Conservation (phyloP, 2,113 vertebrate species). For the Xenopus borealis region DNA sequence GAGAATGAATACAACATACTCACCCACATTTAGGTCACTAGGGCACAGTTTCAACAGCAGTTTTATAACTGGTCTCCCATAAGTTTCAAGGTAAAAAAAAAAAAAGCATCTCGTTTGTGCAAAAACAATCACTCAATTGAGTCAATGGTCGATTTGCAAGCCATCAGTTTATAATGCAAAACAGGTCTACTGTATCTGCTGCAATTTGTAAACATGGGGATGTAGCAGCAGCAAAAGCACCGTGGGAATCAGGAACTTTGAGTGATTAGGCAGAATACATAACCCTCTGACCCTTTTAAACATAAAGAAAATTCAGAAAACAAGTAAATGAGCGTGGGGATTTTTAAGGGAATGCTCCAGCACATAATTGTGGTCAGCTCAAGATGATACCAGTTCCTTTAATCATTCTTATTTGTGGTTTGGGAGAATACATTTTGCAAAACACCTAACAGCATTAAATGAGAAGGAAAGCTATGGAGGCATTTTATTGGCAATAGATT, state of each 20-base stretch:
- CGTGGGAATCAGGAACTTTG: slow-evolving; percentile 16
- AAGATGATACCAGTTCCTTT: no score
- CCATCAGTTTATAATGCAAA: slow-evolving; percentile 15
- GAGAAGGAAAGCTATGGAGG: no score
- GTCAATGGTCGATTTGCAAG: neutral
- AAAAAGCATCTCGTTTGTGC: neutral
- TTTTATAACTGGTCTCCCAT: slow-evolving; percentile 33
- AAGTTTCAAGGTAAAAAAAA: slow-evolving; percentile 26
- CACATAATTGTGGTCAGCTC: no score
- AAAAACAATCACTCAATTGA: no score
- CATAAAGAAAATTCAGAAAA: neutral
- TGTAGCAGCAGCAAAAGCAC: slow-evolving; percentile 1
- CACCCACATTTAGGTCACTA: slow-evolving; percentile 35
- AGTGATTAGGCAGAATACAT: neutral
- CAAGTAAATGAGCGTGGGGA: neutral
- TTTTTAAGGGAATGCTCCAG: neutral
- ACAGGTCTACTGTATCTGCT: slow-evolving; percentile 3
- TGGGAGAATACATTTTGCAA: no score
- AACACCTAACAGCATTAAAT: no score
- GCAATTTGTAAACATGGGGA: slow-evolving; percentile 15
- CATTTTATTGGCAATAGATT: no score
- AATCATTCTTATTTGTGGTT: no score
- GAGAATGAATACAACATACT: slow-evolving; percentile 28
- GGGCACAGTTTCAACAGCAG: neutral
- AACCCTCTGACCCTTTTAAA: neutral